Conservation (phyloP, 2,113 vertebrate species). For the Colaptes auratus region DNA sequence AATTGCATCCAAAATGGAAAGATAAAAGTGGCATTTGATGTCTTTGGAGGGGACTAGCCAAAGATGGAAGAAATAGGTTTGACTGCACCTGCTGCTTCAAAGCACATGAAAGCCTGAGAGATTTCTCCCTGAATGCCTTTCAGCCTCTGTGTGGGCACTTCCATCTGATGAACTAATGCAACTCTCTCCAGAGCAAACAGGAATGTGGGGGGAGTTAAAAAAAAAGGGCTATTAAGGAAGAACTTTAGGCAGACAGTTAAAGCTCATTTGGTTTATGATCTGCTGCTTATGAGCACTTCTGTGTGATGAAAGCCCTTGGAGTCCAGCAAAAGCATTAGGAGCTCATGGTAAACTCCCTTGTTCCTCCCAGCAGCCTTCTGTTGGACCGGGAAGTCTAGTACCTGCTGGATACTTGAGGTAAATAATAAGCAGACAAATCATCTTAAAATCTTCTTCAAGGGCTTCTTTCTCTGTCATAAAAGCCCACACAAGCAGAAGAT, state of each 20-base stretch:
- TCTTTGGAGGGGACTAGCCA: background rate
- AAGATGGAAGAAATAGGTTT: slow-evolving; percentile 49
- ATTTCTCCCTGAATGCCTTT: slow-evolving; percentile 44
- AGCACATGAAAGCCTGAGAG: slow-evolving; percentile 33
- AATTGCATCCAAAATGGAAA: slow-evolving; percentile 38
- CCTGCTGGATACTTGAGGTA: slow-evolving; percentile 18
- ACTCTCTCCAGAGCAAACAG: slow-evolving; percentile 32
- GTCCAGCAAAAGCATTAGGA: slow-evolving; percentile 3
- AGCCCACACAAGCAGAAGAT: slow-evolving; percentile 37
- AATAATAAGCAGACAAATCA: slow-evolving; percentile 45
- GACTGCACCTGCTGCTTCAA: slow-evolving; percentile 58
- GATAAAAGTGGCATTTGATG: slow-evolving; percentile 40
- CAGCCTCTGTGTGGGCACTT: slow-evolving; percentile 58
- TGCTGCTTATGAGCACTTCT: slow-evolving; percentile 33
- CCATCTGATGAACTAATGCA: slow-evolving; percentile 45
- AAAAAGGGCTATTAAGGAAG: slow-evolving; percentile 32
- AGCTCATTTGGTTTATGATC: slow-evolving; percentile 47
- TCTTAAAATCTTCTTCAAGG: slow-evolving; percentile 40
- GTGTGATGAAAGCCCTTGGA: background rate
- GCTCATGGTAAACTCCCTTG: slow-evolving; percentile 25
- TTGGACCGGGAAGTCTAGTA: slow-evolving; percentile 9
- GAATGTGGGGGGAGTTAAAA: background rate
- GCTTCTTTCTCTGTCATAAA: background rate
- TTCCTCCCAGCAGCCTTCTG: slow-evolving; percentile 34
- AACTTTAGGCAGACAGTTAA: slow-evolving; percentile 48